Evolutionary conservation across 2,888 invertebrate genomes (phyloP).

Genomic region (Salticus scenicus): DNA sequence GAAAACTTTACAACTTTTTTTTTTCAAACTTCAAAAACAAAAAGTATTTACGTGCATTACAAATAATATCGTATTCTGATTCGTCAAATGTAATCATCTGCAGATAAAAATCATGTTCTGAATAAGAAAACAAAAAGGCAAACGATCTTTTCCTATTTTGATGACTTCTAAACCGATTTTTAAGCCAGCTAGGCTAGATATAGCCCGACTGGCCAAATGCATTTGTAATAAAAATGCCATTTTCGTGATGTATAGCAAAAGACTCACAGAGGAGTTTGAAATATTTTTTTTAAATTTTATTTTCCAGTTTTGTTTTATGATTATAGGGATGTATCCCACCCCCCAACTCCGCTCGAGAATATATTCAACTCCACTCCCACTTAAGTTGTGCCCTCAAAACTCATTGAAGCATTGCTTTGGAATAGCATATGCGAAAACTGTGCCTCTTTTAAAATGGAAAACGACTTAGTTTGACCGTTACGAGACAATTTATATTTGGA

Average conservation of each 20-base stretch:
- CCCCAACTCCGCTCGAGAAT: constrained; percentile 25
- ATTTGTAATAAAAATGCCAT: constrained; percentile 62
- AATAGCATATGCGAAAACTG: constrained; percentile 67
- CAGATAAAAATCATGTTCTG: constrained; percentile 19
- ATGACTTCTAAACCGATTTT: constrained; percentile 61
- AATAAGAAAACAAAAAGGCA: background rate
- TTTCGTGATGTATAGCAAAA: constrained; percentile 56
- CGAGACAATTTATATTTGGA: constrained; percentile 63
- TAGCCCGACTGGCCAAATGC: constrained; percentile 52
- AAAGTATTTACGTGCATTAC: constrained; percentile 3
- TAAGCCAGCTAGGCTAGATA: constrained; percentile 25
- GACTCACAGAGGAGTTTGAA: constrained; percentile 40
- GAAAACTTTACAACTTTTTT: background rate
- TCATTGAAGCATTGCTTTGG: constrained; percentile 47
- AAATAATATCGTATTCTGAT: background rate
- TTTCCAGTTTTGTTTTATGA: constrained; percentile 25
- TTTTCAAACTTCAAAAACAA: background rate
- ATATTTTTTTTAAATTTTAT: constrained; percentile 8
- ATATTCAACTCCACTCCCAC: constrained; percentile 46
- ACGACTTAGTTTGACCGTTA: constrained; percentile 62
- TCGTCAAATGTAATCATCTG: constrained; percentile 22
- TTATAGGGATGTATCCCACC: background rate
- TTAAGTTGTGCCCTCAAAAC: constrained; percentile 51
- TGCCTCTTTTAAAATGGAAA: constrained; percentile 49
- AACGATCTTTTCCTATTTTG: constrained; percentile 34